Evolutionary conservation across 2,113 vertebrate genomes (phyloP).

Genomic region (Perca flavescens): DNA sequence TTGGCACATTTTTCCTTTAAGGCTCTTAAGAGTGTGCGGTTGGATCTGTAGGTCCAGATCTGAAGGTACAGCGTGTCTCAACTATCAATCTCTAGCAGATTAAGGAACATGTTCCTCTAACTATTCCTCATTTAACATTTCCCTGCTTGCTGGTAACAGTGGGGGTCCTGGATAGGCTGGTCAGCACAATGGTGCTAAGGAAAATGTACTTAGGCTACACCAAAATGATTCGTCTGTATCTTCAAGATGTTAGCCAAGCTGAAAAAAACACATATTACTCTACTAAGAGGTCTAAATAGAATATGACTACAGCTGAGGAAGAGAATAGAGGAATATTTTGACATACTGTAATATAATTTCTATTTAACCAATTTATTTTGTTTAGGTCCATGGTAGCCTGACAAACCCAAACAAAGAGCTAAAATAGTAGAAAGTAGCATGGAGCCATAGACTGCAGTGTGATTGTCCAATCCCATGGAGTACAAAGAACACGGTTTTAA

Average conservation of each 20-base stretch:
- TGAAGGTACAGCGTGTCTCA: background rate
- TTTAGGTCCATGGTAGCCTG: background rate
- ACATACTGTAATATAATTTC: background rate
- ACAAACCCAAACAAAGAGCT: background rate
- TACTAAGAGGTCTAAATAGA: background rate
- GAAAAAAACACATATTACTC: background rate
- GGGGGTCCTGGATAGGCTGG: background rate
- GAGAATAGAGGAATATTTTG: background rate
- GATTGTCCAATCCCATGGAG: background rate
- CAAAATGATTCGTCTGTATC: background rate
- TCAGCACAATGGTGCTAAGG: background rate
- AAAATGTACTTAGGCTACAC: background rate
- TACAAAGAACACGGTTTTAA: background rate
- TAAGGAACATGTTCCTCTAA: background rate
- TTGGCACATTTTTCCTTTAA: background rate
- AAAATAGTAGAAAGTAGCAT: background rate
- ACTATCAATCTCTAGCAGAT: background rate
- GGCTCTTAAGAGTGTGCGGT: background rate
- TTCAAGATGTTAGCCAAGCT: background rate
- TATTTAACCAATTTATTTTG: background rate
- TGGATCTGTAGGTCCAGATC: too few species aligned
- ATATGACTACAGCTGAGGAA: background rate
- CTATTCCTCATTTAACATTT: background rate
- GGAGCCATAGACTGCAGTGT: background rate
- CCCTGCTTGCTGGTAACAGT: background rate